phyloP scores from a whole-genome alignment of 2,113 vertebrate genomes.

The Tupaia chinensis region DNA sequence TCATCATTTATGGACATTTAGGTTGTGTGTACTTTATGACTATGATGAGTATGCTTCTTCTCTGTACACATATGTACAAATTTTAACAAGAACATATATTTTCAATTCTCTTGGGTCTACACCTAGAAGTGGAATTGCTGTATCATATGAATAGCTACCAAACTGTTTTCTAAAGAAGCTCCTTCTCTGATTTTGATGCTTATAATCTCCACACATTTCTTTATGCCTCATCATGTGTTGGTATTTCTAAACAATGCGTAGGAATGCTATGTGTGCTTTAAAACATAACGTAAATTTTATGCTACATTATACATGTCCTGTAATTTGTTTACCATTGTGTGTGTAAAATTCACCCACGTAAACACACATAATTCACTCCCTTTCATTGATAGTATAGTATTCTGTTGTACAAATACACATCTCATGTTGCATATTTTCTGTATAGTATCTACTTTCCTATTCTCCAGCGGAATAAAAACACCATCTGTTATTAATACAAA shows the following conservation, averaged over 20 bases:
- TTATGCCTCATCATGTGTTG: neutral
- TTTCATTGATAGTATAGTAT: neutral
- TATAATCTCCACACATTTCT: neutral
- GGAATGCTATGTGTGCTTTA: neutral
- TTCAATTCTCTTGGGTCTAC: neutral
- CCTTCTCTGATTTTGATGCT: neutral
- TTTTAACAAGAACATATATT: neutral
- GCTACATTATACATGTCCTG: neutral
- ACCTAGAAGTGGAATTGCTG: neutral
- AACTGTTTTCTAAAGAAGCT: neutral
- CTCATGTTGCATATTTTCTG: neutral
- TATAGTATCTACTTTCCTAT: neutral
- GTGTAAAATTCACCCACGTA: neutral
- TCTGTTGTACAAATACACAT: neutral
- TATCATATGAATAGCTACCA: neutral
- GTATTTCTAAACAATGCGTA: neutral
- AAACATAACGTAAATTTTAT: neutral
- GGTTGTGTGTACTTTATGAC: neutral
- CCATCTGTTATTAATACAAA: neutral
- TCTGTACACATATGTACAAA: neutral
- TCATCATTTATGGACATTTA: neutral
- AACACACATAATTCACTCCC: neutral
- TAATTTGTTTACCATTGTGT: neutral
- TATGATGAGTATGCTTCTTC: constrained; percentile 2
- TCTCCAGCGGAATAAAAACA: neutral